Evolutionary conservation across 1,140 invertebrate genomes (phyloP), one percentile per base, ranked within the genome.

Genomic region (Bombus pyrosoma): DNA sequence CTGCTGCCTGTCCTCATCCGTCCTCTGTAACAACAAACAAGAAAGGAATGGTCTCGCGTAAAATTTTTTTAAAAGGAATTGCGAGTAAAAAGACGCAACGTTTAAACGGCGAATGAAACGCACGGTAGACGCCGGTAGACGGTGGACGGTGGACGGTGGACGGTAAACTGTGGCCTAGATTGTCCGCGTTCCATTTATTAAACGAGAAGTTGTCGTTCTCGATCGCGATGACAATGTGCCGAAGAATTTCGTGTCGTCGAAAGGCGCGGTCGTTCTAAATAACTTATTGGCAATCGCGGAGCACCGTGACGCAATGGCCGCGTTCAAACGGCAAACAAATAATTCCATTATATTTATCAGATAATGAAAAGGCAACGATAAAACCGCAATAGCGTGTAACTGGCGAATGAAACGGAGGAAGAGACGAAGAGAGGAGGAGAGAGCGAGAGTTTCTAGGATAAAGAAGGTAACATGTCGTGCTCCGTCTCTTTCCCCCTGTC

Each of bases 341-440:
- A 94, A 94, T 94, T 92, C 89, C 89, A 92, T 94, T 94, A 91
- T 91, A 92, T 94, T 93, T 92, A 94, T 94, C 93, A 90, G 91
- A 93, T 94, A 93, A 94, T 91, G 90, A 92, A 94, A 93, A 90
- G 92, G 91, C 91, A 90, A 87, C 90, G 89, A 93, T 93, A 93
- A 93, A 94, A 90, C 89, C 90, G 91, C 93, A 91, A 93, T 92
- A 87, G 81, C 75, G 41, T 84, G 86, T 91, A 91, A 90, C 85
- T 8, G 69, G 75, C 59, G 77, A 69, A 59, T 13, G 53, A 62
- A 68, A 53, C 57, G 57, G 18, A 39, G 71, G 68, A 82, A 89
- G 73, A 83, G 79, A 84, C 68, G 34, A 37, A 84, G 68, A 82
- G 77, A 73, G 78, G n/a, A n/a, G n/a, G 71, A 84, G 69, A 82